These are phyloP conservation scores for Megaceryle alcyon DNA, from an alignment of 2,797 vertebrate species.

Conservation along the genomic window DNA sequence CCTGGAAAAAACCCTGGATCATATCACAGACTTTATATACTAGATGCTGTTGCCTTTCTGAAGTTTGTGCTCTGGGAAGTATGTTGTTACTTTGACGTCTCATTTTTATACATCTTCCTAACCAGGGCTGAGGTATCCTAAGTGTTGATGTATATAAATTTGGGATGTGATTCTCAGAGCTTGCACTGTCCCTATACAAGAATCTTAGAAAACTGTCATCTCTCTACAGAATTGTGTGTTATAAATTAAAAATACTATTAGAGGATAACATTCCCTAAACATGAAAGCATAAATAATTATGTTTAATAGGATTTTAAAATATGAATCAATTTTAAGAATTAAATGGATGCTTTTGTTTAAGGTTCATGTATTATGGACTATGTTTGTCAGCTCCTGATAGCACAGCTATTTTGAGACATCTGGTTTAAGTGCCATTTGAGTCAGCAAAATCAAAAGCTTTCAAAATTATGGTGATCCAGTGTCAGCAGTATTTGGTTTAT, in stretches of 20 bases:
- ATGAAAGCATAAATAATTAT: background rate
- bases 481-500: background rate
- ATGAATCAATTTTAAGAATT: background rate
- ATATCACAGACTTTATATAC: background rate
- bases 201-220: background rate
- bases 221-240: background rate
- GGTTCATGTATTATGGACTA: background rate
- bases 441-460: background rate
- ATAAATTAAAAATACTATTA: background rate
- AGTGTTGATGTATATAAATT: background rate
- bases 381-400: background rate
- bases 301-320: background rate
- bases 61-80: background rate
- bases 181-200: background rate
- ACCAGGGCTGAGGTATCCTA: background rate
- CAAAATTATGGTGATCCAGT: background rate
- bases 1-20: background rate
- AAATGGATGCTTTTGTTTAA: background rate
- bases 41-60: background rate
- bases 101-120: background rate
- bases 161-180: background rate
- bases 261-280: background rate
- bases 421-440: background rate
- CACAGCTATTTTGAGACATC: background rate
- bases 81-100: background rate